Evolutionary conservation across 2,888 invertebrate species (phyloP).

Genomic region (Dusona sp.): DNA sequence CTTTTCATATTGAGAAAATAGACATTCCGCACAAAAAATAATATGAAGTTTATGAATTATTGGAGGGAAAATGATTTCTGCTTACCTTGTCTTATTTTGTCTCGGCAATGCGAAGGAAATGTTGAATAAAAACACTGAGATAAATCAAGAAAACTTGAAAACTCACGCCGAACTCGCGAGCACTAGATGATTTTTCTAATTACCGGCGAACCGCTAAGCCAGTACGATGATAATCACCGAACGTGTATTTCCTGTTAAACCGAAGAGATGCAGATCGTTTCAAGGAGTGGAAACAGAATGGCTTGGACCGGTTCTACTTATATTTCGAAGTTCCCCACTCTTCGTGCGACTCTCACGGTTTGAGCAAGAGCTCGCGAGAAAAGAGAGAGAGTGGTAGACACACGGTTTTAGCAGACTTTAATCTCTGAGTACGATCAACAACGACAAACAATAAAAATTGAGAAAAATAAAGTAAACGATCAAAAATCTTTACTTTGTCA

Average conservation of each 20-base stretch:
- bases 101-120: conserved; percentile 17
- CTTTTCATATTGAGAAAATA: not conserved
- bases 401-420: conserved; percentile 9
- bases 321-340: conserved; percentile 78
- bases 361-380: conserved; percentile 52
- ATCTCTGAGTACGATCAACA: not conserved
- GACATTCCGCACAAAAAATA: not conserved
- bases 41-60: not conserved
- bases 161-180: conserved; percentile 35
- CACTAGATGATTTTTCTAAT: conserved; percentile 34
- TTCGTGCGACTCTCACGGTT: conserved; percentile 37
- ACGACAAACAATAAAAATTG: not conserved
- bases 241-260: conserved; percentile 63
- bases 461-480: not conserved
- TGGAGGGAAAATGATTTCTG: not conserved
- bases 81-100: conserved; percentile 52
- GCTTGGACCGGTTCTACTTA: conserved; percentile 82
- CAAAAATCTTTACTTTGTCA: not conserved
- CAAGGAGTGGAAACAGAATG: conserved; percentile 77
- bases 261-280: conserved; percentile 75
- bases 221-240: conserved; percentile 21
- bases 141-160: conserved; percentile 12
- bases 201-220: conserved; percentile 49
- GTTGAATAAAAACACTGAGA: conserved; percentile 23
- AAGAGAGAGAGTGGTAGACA: conserved; percentile 3